Percentiles rank a stretch among this genome's conserved stretches.
phyloP scores from a whole-genome alignment of 2,113 vertebrate species.

The Cervus canadensis region DNA sequence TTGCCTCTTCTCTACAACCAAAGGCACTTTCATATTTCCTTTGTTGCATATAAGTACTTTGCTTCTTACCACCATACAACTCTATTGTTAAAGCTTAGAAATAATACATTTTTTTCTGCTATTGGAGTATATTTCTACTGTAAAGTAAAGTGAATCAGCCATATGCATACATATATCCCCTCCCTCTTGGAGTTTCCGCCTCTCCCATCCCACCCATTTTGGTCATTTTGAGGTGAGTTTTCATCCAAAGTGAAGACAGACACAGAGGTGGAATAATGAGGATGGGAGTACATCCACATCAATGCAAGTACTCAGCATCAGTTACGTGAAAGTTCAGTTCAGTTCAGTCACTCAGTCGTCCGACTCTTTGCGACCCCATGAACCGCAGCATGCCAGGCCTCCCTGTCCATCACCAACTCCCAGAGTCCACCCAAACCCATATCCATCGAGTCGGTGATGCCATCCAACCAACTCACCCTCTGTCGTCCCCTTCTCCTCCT shows the following conservation, averaged over 20 bases:
- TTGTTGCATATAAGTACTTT: neutral
- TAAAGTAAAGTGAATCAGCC: neutral
- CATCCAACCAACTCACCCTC: no score
- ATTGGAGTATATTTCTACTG: neutral
- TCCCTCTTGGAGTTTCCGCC: neutral
- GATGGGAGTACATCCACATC: neutral
- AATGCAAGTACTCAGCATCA: neutral
- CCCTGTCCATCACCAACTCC: no score
- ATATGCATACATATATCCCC: neutral
- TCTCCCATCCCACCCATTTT: neutral
- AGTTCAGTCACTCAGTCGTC: no score
- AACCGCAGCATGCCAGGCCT: no score
- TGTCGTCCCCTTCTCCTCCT: no score
- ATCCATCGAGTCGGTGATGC: no score
- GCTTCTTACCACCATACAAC: neutral
- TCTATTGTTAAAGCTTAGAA: neutral
- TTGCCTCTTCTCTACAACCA: neutral
- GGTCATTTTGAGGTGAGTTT: neutral
- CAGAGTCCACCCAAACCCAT: no score
- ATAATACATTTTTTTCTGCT: neutral
- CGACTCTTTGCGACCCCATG: no score
- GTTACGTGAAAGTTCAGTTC: neutral
- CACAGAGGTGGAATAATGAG: neutral
- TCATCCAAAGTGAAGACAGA: neutral
- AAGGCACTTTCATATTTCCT: neutral